phyloP scores from a whole-genome alignment of 2,113 vertebrate species.

The Lepus americanus region DNA sequence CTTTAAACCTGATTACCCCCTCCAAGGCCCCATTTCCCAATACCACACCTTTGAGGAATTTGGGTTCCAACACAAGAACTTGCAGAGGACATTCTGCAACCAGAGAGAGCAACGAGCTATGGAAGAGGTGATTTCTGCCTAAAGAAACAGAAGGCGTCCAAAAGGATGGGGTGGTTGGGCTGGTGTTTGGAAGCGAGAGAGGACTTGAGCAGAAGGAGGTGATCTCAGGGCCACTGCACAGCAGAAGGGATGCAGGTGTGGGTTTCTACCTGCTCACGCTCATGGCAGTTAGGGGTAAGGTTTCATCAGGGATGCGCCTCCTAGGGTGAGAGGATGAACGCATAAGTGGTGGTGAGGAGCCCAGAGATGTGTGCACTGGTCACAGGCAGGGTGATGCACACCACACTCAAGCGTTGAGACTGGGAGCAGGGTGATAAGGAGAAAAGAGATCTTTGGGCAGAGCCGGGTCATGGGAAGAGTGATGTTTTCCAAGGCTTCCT shows the following conservation, averaged over 20 bases:
- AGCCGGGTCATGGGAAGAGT: background rate
- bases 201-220: background rate
- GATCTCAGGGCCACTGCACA: background rate
- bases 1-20: no score
- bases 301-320: background rate
- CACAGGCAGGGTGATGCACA: background rate
- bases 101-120: background rate
- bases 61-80: no score
- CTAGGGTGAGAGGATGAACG: fast-evolving
- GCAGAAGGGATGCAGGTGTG: background rate
- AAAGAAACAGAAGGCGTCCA: background rate
- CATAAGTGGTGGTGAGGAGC: background rate
- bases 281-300: no score
- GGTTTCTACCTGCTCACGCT: background rate
- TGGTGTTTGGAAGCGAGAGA: background rate
- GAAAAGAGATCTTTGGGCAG: background rate
- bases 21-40: no score
- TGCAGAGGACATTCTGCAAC: no score
- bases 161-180: background rate
- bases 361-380: background rate
- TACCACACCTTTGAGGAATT: no score
- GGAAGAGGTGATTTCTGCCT: background rate
- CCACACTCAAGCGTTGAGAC: background rate
- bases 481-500: background rate
- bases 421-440: background rate